Base-by-base conservation (phyloP, 1,140 invertebrate genomes). In the Geopemphigus sp. region DNA sequence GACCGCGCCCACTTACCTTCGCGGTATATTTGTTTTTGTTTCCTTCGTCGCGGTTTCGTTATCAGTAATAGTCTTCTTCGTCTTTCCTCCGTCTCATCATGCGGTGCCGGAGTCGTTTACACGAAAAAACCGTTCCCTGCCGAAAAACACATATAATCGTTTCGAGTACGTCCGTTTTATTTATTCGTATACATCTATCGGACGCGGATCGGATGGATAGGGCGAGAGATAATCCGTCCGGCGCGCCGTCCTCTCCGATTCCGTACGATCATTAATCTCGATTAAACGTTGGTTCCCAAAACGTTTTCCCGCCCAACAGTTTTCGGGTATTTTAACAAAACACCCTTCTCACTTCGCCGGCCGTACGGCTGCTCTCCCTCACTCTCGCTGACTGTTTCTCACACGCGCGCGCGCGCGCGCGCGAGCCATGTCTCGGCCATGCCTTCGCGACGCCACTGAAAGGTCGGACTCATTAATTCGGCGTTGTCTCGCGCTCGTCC, bases 321-420 rank as follows among this genome's bases (percentile, higher is more conserved):
- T 76, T 59, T 59, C 73, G 73, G 73, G 54, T 76, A 76, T 76
- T 76, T 59, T 59, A 74, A 74, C 72, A 39, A 76, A 76, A 59
- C 59, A 39, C 73, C 32, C 54, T 19, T 59, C 54, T 59, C 73
- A n/a, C 59, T 56, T 57, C n/a, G 14, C 19, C 32, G 15, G 72
- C 14, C 11, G 59, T 39, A 19, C 17, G 26, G 54, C n/a, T 24
- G 54, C 72, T 45, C 72, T 8, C 32, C n/a, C 19, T 24, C 8
- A 39, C 32, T 4, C 32, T 39, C 32, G 8, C 32, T 8, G 32
- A 4, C 32, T 39, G 32, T n/a, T n/a, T n/a, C n/a, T n/a, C n/a
- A n/a, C n/a, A n/a, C n/a, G n/a, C n/a, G n/a, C n/a, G n/a, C n/a
- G n/a, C n/a, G n/a, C n/a, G n/a, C n/a, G n/a, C n/a, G n/a, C n/a